These are phyloP conservation scores for Drosophila triauraria DNA, from an alignment of 1,140 invertebrate species.

Conservation along the genomic window DNA sequence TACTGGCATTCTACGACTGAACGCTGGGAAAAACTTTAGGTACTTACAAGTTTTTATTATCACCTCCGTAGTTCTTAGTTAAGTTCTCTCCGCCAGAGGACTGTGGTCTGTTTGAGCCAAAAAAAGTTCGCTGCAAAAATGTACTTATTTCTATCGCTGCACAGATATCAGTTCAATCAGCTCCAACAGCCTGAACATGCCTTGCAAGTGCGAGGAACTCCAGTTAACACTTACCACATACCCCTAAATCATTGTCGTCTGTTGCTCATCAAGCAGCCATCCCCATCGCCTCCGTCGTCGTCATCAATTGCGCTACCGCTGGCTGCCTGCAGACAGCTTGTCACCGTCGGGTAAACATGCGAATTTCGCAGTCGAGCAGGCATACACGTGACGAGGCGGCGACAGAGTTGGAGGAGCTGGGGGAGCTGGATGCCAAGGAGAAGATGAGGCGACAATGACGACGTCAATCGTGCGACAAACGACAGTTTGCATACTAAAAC, in stretches of 20 bases:
- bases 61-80: constrained; percentile 15
- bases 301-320: constrained; percentile 74
- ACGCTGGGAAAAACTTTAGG: constrained; percentile 16
- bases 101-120: constrained; percentile 33
- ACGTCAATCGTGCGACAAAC: constrained; percentile 76
- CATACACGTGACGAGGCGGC: constrained; percentile 75
- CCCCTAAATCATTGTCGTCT: constrained; percentile 80
- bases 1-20: constrained; percentile 6
- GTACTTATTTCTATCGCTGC: neutral
- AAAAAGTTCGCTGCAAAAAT: neutral
- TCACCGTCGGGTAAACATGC: constrained; percentile 81
- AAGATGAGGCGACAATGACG: constrained; percentile 72
- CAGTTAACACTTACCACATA: constrained; percentile 32
- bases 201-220: constrained; percentile 11
- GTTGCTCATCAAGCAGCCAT: constrained; percentile 63
- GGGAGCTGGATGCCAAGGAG: constrained; percentile 28
- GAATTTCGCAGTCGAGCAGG: constrained; percentile 81
- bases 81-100: constrained; percentile 21
- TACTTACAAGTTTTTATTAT: constrained; percentile 63
- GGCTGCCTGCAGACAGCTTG: constrained; percentile 80
- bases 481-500: constrained; percentile 77
- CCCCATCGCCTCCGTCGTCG: constrained; percentile 67
- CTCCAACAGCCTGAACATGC: constrained; percentile 16
- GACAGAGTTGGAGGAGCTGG: constrained; percentile 24
- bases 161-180: constrained; percentile 61